Evolutionary conservation across 1,140 invertebrate species (phyloP), one percentile per base, ranked within the genome.

Genomic region (Drosophila auraria): DNA sequence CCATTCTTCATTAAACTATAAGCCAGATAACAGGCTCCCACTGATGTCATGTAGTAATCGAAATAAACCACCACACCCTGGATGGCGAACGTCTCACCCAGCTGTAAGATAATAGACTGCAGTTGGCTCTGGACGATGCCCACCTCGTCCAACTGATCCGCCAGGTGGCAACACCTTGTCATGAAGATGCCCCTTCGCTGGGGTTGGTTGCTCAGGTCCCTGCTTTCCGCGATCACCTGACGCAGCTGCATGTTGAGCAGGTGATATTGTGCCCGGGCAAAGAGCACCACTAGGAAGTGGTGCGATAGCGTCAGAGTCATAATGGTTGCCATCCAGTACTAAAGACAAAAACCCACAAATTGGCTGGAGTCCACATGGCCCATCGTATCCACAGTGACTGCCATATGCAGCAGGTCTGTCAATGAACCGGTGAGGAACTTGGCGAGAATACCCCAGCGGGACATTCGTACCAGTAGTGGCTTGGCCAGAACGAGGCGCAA

Each of bases 111-210:
- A 17, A 59, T 38, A 0, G 47, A 38, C 4, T 75, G 61, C 3
- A 77, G 17, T 6, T 53, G 15, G 0, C 11, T 44, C 9, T 65
- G 74, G 1, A 25, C 12, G 6, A 23, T 42, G 11, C 47, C 45
- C 17, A 77, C 20, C 0, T 25, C 15, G 4, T 75, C 74, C 33
- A 77, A n/a, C 6, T 20, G 33, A 59, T 77, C 74, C 3, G 74
- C 30, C 2, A 77, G 17, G 9, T 2, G 7, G 9, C 74, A 77
- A 7, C 74, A 77, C 23, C 40, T 59, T 9, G 60, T 59, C 61
- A 77, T 53, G 23, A 77, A 59, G 7, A 27, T 42, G 5, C 69
- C 72, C 1, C 11, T 20, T 4, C 59, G 40, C 2, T 5, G 17
- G 0, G 44, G 23, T 8, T n/a, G 11, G 3, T 20, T 6, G 15